A percentile compares a stretch with the other conserved stretches of the same genome.
These are phyloP conservation scores for Collichthys lucidus DNA, from an alignment of 2,113 vertebrate genomes.

Conservation along the genomic window DNA sequence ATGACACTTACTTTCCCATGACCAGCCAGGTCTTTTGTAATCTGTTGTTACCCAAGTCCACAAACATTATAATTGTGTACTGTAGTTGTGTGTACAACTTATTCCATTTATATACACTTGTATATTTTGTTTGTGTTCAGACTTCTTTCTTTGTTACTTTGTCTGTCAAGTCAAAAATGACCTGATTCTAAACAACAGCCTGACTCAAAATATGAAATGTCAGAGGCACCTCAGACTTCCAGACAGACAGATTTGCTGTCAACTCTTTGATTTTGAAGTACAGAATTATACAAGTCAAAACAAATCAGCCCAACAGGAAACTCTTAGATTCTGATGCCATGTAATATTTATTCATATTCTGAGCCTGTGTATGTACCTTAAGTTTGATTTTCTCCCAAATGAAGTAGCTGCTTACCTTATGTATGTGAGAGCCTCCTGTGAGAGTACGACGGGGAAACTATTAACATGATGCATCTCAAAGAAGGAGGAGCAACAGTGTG, in stretches of 20 bases:
- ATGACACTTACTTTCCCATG: no score
- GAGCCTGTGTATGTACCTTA: background rate
- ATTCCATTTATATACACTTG: background rate
- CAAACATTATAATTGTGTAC: background rate
- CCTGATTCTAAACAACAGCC: background rate
- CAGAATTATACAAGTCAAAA: background rate
- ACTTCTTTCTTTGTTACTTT: no score
- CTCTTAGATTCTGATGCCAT: background rate
- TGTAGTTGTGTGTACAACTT: background rate
- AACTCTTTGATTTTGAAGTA: background rate
- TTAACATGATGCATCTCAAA: background rate
- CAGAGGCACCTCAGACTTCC: no score
- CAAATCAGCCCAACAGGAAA: background rate
- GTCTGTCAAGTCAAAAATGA: background rate
- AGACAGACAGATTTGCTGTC: no score
- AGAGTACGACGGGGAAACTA: background rate
- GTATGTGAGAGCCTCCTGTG: no score
- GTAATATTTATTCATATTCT: background rate
- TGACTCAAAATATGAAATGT: no score
- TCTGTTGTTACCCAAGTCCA: background rate
- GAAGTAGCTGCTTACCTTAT: slow-evolving; percentile 30
- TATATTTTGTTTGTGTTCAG: background rate
- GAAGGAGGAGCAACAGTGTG: slow-evolving; percentile 48
- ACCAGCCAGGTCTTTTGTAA: background rate
- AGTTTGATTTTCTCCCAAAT: background rate